phyloP scores from a whole-genome alignment of 2,113 vertebrate genomes.

The Gavia stellata region DNA sequence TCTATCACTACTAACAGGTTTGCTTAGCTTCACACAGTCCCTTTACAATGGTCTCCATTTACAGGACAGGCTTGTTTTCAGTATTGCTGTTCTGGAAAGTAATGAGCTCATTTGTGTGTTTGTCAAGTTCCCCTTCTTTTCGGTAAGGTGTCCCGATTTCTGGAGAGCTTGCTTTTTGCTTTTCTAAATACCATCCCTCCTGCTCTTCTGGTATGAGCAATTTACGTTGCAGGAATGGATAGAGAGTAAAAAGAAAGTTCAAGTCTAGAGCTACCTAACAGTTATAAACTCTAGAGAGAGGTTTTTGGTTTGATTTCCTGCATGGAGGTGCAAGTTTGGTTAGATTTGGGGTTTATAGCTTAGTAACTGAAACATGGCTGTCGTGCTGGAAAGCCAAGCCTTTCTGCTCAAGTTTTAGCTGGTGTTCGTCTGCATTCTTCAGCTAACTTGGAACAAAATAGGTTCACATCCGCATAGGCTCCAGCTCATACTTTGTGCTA shows the following conservation, averaged over 20 bases:
- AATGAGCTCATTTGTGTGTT: not conserved
- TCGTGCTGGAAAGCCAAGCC: not conserved
- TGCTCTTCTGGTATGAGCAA: not conserved
- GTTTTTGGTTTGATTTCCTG: not conserved
- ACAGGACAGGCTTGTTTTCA: not conserved
- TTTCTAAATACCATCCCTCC: not conserved
- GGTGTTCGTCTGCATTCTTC: not conserved
- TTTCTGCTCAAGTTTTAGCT: not conserved
- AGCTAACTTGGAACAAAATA: not conserved
- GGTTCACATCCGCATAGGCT: not conserved
- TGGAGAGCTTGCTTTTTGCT: not conserved
- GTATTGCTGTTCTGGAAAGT: not conserved
- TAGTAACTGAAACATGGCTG: not conserved
- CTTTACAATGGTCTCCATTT: not conserved
- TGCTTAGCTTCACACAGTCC: not conserved
- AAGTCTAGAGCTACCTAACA: not conserved
- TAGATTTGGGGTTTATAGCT: not conserved
- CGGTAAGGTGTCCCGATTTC: not conserved
- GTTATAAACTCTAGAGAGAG: not conserved
- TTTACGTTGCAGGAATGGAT: not conserved
- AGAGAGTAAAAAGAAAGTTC: not conserved
- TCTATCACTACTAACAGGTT: not conserved
- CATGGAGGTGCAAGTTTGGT: not conserved
- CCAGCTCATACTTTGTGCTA: not conserved
- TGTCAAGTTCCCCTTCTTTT: not conserved